Percentiles rank a stretch among this genome's conserved stretches.
Conservation (phyloP, 2,113 vertebrate genomes). For the Eurypyga helias region DNA sequence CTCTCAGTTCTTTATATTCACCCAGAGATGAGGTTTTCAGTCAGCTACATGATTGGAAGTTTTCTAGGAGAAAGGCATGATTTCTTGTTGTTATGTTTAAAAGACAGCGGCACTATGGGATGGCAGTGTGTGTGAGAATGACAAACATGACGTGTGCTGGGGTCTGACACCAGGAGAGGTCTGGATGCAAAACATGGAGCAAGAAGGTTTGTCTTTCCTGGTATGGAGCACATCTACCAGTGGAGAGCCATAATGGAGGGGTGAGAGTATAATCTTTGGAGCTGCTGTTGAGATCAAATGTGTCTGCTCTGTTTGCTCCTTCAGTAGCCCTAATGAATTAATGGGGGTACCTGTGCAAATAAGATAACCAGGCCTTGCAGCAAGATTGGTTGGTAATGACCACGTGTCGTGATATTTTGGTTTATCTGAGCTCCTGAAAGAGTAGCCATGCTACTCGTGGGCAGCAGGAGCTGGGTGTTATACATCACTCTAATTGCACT, state of each 20-base stretch:
- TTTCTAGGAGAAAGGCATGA: not conserved
- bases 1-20: not conserved
- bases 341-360: not conserved
- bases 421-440: not conserved
- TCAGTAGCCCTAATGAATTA: not conserved
- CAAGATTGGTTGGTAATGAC: not conserved
- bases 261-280: not conserved
- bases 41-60: not conserved
- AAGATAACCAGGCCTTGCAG: not conserved
- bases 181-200: not conserved
- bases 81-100: not conserved
- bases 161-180: not conserved
- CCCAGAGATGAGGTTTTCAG: not conserved
- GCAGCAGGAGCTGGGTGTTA: not conserved
- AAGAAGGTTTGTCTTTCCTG: not conserved
- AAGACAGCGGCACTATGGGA: not conserved
- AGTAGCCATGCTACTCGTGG: not conserved
- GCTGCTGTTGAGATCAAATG: not conserved
- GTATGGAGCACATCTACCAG: accelerated
- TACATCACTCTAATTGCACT: not conserved
- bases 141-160: accelerated
- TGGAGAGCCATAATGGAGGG: not conserved
- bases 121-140: not conserved
- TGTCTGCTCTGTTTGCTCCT: not conserved
- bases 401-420: not conserved